Conservation (phyloP, 1,140 invertebrate genomes). For the Diuraphis noxia region DNA sequence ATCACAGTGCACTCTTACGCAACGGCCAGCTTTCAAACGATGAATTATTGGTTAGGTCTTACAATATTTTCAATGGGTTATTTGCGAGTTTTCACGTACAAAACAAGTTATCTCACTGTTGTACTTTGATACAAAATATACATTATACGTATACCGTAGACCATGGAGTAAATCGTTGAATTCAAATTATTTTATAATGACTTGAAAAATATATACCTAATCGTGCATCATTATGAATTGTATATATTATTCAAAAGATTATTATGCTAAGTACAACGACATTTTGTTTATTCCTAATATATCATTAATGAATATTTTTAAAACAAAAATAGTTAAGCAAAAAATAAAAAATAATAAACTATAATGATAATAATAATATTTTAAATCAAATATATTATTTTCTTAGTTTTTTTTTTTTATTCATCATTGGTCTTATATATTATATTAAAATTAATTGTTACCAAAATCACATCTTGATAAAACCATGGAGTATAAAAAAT, state of each 20-base stretch:
- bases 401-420: neutral
- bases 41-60: constrained; percentile 37
- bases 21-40: constrained; percentile 25
- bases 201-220: neutral
- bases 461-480: neutral
- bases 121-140: neutral
- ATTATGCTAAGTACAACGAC: neutral
- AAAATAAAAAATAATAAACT: neutral
- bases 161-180: neutral
- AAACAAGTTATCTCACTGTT: neutral
- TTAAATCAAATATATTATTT: neutral
- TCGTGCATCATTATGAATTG: neutral
- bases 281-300: neutral
- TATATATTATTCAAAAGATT: neutral
- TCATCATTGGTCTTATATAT: neutral
- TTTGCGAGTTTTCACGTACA: neutral
- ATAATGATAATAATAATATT: neutral
- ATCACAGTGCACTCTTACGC: neutral
- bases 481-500: neutral
- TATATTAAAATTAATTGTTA: neutral
- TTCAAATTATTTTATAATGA: neutral
- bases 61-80: neutral
- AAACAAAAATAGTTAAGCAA: neutral
- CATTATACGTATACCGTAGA: neutral
- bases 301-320: neutral